These are phyloP conservation scores for Mesodorylaimus sp. DNA, from an alignment of 2,888 invertebrate genomes.

Conservation along the genomic window DNA sequence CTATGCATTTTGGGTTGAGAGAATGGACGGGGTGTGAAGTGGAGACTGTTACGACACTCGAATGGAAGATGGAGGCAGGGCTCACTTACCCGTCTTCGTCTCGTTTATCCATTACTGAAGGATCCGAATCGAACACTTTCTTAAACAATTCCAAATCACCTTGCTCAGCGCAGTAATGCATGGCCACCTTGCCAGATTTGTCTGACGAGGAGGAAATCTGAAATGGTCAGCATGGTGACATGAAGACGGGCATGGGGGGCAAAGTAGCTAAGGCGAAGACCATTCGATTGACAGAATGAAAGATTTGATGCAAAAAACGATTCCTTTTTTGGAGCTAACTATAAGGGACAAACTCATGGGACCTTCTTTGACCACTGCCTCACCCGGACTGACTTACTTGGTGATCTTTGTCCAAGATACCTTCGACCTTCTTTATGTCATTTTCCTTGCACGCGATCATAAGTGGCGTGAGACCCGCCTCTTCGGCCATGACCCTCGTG, in stretches of 20 bases:
- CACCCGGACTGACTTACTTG: no score
- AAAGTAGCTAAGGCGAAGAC: no score
- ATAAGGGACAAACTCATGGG: no score
- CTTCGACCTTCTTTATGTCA: background rate
- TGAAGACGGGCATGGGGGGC: no score
- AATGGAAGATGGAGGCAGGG: background rate
- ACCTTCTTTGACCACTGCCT: no score
- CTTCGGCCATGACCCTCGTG: background rate
- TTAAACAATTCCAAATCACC: constrained; percentile 47
- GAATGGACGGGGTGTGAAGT: background rate
- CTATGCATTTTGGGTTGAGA: background rate
- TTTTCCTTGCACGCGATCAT: background rate
- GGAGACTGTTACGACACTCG: background rate
- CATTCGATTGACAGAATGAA: no score
- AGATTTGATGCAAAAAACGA: no score
- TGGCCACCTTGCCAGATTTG: constrained; percentile 43
- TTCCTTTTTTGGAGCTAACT: no score
- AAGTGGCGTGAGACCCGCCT: background rate
- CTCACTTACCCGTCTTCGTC: constrained; percentile 62
- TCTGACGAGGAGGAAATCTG: constrained; percentile 16
- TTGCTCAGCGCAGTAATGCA: constrained; percentile 74
- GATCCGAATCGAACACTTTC: constrained; percentile 53
- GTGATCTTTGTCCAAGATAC: background rate
- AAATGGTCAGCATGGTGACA: background rate
- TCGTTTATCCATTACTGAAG: constrained; percentile 57